Evolutionary conservation across 1,140 invertebrate species (phyloP).

Genomic region (Magallana angulata): DNA sequence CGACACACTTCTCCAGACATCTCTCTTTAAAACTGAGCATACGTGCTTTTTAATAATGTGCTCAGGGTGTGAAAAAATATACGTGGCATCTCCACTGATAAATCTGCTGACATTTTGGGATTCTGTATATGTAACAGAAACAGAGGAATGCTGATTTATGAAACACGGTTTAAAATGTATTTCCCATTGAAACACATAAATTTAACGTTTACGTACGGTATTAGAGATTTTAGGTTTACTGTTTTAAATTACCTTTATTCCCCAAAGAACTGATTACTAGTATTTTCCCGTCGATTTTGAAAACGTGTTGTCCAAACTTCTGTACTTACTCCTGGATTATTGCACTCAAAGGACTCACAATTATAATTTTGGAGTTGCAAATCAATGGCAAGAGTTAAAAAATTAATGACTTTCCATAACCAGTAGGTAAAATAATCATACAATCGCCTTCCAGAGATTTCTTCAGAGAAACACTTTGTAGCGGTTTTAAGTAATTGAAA

Average conservation of each 20-base stretch:
- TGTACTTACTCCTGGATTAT: conserved; percentile 21
- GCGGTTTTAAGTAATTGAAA: no score
- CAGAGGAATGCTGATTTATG: not conserved
- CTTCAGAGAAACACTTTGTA: no score
- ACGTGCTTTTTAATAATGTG: conserved; percentile 15
- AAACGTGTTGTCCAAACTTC: not conserved
- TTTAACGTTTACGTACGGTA: no score
- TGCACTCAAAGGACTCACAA: conserved; percentile 21
- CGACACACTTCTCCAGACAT: not conserved
- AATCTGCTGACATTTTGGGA: not conserved
- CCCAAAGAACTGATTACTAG: not conserved
- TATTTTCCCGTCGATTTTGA: not conserved
- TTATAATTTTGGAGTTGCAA: not conserved
- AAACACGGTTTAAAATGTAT: not conserved
- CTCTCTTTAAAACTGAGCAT: not conserved
- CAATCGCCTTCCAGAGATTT: no score
- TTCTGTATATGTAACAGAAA: not conserved
- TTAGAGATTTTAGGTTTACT: no score
- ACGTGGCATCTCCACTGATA: not conserved
- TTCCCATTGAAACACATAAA: not conserved
- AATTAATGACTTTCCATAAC: conserved; percentile 8
- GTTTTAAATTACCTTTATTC: no score
- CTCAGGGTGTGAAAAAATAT: conserved; percentile 42
- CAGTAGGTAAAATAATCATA: not conserved
- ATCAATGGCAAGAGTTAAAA: conserved; percentile 22